phyloP scores from a whole-genome alignment of 2,113 vertebrate genomes.

The Cercopithecus mona region DNA sequence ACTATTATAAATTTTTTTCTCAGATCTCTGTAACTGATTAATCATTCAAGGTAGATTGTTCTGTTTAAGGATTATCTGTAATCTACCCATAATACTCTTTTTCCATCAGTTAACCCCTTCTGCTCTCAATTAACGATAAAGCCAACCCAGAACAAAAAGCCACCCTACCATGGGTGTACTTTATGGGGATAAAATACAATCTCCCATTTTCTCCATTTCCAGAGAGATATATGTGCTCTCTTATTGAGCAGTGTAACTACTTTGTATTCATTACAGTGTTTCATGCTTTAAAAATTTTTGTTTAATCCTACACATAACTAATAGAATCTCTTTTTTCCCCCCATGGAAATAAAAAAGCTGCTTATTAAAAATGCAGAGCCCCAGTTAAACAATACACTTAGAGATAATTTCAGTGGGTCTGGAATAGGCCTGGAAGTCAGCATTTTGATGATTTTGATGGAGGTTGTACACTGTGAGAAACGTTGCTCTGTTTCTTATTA shows the following conservation, averaged over 20 bases:
- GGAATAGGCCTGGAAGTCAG: background rate
- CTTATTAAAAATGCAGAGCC: constrained; percentile 6
- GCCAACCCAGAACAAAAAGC: background rate
- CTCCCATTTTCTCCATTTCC: background rate
- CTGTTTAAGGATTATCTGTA: constrained; percentile 25
- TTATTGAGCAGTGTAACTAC: background rate
- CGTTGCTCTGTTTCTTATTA: constrained; percentile 21
- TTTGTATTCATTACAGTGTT: constrained; percentile 40
- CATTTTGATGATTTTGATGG: constrained; percentile 37
- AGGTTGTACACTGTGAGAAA: background rate
- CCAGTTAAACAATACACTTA: background rate
- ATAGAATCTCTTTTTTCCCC: background rate
- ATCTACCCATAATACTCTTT: background rate
- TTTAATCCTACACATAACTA: constrained; percentile 1
- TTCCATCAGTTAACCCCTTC: background rate
- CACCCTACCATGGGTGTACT: background rate
- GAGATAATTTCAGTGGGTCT: constrained; percentile 38
- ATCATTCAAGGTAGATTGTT: constrained; percentile 8
- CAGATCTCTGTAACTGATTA: background rate
- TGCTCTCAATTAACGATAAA: background rate
- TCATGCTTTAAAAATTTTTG: constrained; percentile 29
- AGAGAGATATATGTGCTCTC: background rate
- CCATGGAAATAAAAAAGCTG: background rate
- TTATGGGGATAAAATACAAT: constrained; percentile 32
- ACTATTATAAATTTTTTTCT: background rate